Percentiles rank a stretch among this genome's conserved stretches.
These are phyloP conservation scores for Girardinus metallicus DNA, from an alignment of 2,797 vertebrate species.

Conservation along the genomic window DNA sequence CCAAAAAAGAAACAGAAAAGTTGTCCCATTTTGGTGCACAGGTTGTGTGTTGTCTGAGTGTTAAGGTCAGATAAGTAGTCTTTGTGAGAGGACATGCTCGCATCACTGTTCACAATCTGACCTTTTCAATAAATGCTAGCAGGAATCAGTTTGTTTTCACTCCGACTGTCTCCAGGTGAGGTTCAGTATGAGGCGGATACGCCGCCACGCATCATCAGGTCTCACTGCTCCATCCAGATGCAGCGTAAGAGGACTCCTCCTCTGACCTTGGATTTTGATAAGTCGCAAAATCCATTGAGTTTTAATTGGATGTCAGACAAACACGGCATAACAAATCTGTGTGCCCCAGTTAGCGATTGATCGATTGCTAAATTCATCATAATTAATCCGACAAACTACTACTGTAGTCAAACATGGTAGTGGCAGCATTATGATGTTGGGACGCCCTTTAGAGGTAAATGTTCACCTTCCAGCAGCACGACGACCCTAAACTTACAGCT, in stretches of 20 bases:
- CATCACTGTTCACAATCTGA: constrained; percentile 43
- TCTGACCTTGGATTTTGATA: neutral
- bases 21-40: constrained; percentile 2
- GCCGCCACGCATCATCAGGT: constrained; percentile 8
- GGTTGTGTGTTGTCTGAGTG: constrained; percentile 30
- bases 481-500: neutral
- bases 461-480: neutral
- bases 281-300: neutral
- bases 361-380: no score
- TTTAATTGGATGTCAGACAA: neutral
- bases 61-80: constrained; percentile 55
- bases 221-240: constrained; percentile 7
- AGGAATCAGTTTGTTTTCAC: constrained; percentile 28
- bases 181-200: constrained; percentile 1
- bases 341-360: no score
- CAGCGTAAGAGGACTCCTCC: neutral
- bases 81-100: constrained; percentile 44
- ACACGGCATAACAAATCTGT: neutral
- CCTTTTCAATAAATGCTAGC: constrained; percentile 44
- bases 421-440: neutral
- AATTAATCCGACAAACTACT: no score
- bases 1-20: neutral
- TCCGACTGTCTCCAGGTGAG: neutral
- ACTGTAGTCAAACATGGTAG: neutral
- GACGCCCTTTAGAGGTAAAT: neutral